Evolutionary conservation across 2,888 invertebrate genomes (phyloP).

Genomic region (Clostera curtula): DNA sequence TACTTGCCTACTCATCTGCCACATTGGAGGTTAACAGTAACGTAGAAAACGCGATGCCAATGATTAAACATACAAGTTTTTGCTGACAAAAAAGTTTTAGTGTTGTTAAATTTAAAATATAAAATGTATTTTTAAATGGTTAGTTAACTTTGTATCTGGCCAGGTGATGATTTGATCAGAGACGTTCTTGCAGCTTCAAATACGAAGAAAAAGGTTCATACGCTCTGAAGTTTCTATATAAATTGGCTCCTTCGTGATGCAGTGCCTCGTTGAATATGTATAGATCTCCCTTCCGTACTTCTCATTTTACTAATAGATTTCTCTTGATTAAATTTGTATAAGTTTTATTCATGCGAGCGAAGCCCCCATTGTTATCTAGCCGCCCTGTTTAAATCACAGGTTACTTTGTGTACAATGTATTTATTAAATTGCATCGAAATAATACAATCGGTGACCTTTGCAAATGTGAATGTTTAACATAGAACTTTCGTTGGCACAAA

Average conservation of each 20-base stretch:
- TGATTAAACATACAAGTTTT: no score
- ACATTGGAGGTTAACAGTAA: slow-evolving; percentile 16
- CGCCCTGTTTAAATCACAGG: slow-evolving; percentile 54
- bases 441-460: slow-evolving; percentile 8
- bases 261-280: slow-evolving; percentile 74
- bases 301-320: slow-evolving; percentile 76
- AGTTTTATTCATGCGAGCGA: slow-evolving; percentile 68
- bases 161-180: slow-evolving; percentile 64
- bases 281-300: slow-evolving; percentile 74
- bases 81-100: no score
- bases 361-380: slow-evolving; percentile 61
- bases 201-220: slow-evolving; percentile 68
- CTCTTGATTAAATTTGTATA: slow-evolving; percentile 75
- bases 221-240: slow-evolving; percentile 68
- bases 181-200: slow-evolving; percentile 70
- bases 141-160: slow-evolving; percentile 32
- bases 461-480: slow-evolving; percentile 6
- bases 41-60: slow-evolving; percentile 17
- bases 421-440: slow-evolving; percentile 12
- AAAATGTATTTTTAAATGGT: slow-evolving; percentile 22
- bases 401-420: slow-evolving; percentile 26
- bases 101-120: no score
- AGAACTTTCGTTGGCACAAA: background rate
- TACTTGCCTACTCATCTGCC: slow-evolving; percentile 12
- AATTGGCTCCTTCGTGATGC: slow-evolving; percentile 73